Conservation (phyloP, 1,140 invertebrate genomes). For the Venustaconcha ellipsiformis region DNA sequence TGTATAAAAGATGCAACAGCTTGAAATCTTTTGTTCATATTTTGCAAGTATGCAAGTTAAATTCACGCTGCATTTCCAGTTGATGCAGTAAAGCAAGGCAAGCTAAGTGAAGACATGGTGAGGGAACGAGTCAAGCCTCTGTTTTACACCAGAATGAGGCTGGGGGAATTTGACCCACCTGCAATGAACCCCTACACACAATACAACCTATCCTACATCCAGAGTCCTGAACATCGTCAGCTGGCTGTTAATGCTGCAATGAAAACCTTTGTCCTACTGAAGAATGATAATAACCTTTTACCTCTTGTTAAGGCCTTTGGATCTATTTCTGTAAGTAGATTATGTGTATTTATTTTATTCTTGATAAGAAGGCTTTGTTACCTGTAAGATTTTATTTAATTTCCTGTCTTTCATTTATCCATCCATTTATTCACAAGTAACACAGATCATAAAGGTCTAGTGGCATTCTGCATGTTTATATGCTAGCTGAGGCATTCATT, state of each 20-base stretch:
- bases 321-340: conserved; percentile 36
- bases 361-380: no score
- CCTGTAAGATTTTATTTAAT: no score
- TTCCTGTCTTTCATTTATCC: no score
- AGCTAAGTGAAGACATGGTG: conserved; percentile 41
- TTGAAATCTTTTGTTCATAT: not conserved
- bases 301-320: conserved; percentile 36
- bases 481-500: no score
- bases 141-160: conserved; percentile 65
- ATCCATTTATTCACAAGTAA: no score
- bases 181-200: conserved; percentile 56
- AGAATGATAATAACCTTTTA: conserved; percentile 53
- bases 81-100: conserved; percentile 49
- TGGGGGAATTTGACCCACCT: conserved; percentile 66
- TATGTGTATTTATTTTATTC: no score
- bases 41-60: no score
- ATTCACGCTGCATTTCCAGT: conserved; percentile 33
- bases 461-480: no score
- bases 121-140: conserved; percentile 57
- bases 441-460: no score
- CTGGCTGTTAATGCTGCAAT: conserved; percentile 55
- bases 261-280: conserved; percentile 63
- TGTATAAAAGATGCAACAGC: not conserved
- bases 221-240: conserved; percentile 51
- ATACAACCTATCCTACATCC: conserved; percentile 42